These are phyloP conservation scores for Drosophila flavopinicola DNA, from an alignment of 2,888 invertebrate species.

Conservation along the genomic window DNA sequence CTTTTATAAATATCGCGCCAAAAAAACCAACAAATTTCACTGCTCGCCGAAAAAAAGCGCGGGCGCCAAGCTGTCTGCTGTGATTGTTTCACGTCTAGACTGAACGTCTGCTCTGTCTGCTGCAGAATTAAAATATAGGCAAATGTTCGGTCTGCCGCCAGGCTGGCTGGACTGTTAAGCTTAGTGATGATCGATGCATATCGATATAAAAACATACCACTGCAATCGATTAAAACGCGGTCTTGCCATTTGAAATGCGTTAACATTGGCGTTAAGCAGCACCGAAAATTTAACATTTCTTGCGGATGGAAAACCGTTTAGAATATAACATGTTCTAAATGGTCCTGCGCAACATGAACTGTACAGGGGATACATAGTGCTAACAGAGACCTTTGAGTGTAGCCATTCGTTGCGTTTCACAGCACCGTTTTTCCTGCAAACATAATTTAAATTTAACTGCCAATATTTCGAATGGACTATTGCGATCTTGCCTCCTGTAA, in stretches of 20 bases:
- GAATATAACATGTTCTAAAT: too few relatives aligned
- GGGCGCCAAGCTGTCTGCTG: slow-evolving; percentile 35
- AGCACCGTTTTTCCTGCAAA: slow-evolving; percentile 3
- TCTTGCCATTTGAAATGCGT: not conserved
- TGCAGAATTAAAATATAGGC: slow-evolving; percentile 12
- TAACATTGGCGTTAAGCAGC: not conserved
- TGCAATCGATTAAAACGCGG: not conserved
- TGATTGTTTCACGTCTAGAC: not conserved
- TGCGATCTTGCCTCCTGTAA: not conserved
- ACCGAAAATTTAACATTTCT: too few relatives aligned
- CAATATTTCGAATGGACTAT: not conserved
- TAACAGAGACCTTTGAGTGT: too few relatives aligned
- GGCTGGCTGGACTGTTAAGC: slow-evolving; percentile 24
- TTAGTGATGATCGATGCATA: slow-evolving; percentile 21
- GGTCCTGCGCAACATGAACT: too few relatives aligned
- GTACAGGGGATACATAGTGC: too few relatives aligned
- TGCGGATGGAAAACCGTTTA: too few relatives aligned
- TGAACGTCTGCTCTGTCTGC: slow-evolving; percentile 17
- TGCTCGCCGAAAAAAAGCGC: not conserved
- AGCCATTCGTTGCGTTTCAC: not conserved
- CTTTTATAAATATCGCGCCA: slow-evolving; percentile 8
- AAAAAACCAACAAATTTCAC: slow-evolving; percentile 1
- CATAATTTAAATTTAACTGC: not conserved
- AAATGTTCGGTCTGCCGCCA: slow-evolving; percentile 32
- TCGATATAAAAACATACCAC: slow-evolving; percentile 20